Percentiles rank a stretch among this genome's conserved stretches.
Conservation (phyloP, 2,113 vertebrate species). For the Cranoglanis bouderius region DNA sequence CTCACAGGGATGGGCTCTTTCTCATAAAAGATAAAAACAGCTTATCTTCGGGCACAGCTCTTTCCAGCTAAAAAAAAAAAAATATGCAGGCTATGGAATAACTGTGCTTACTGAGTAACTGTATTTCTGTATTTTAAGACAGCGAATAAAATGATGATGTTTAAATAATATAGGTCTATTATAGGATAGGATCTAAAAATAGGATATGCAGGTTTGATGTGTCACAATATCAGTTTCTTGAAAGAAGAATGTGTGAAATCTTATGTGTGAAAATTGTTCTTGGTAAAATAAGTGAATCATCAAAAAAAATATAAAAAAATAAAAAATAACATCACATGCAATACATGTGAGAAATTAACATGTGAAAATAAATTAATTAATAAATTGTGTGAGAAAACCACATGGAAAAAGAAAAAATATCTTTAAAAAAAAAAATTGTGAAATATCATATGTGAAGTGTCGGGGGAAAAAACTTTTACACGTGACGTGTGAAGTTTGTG, state of each 20-base stretch:
- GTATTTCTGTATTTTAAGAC: neutral
- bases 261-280: neutral
- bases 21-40: neutral
- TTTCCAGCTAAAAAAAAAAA: neutral
- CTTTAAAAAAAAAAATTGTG: too few relatives aligned
- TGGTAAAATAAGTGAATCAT: neutral
- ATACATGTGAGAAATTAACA: neutral
- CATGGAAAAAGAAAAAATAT: neutral
- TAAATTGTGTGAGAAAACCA: neutral
- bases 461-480: neutral
- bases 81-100: neutral
- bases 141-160: neutral
- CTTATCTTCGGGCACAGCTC: neutral
- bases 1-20: neutral
- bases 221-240: neutral
- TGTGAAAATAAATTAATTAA: neutral
- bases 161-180: neutral
- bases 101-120: neutral
- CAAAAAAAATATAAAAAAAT: neutral
- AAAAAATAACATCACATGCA: neutral
- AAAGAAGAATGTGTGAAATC: neutral
- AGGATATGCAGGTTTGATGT: neutral
- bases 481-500: neutral
- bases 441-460: neutral
- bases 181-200: neutral